Evolutionary conservation across 2,797 vertebrate species (phyloP).

Genomic region (Arnoldichthys spilopterus): DNA sequence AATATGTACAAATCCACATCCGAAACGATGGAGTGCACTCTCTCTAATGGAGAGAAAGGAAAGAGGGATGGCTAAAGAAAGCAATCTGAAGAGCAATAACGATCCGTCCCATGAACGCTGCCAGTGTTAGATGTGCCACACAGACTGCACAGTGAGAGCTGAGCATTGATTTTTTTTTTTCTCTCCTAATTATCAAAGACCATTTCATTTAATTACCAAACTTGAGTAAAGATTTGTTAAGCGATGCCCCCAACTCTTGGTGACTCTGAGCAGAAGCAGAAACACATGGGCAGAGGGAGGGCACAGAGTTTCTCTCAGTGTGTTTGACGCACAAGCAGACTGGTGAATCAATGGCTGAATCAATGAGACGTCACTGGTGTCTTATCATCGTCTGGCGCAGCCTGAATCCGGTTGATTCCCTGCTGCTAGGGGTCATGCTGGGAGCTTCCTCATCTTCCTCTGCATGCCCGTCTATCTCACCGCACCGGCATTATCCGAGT

Average conservation of each 20-base stretch:
- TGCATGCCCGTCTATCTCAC: background rate
- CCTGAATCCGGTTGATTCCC: slow-evolving; percentile 26
- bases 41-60: background rate
- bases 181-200: slow-evolving; percentile 20
- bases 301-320: slow-evolving; percentile 17
- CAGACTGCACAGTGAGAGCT: background rate
- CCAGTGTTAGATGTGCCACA: slow-evolving; percentile 42
- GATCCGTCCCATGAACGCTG: slow-evolving; percentile 43
- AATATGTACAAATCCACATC: background rate
- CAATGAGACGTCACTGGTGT: slow-evolving; percentile 54
- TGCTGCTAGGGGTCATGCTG: slow-evolving; percentile 44
- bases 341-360: slow-evolving; percentile 52
- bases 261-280: slow-evolving; percentile 16
- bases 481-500: background rate
- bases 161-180: slow-evolving; percentile 2
- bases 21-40: background rate
- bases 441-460: slow-evolving; percentile 22
- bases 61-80: background rate
- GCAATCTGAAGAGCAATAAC: background rate
- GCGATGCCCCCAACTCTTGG: background rate
- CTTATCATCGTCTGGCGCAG: slow-evolving; percentile 54
- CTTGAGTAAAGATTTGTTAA: slow-evolving; percentile 28
- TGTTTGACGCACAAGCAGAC: slow-evolving; percentile 48
- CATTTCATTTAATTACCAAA: slow-evolving; percentile 32
- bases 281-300: slow-evolving; percentile 34